Percentiles rank a stretch among this genome's conserved stretches.
These are phyloP conservation scores for Rhagoletis zephyria DNA, from an alignment of 1,140 invertebrate genomes.

Conservation along the genomic window DNA sequence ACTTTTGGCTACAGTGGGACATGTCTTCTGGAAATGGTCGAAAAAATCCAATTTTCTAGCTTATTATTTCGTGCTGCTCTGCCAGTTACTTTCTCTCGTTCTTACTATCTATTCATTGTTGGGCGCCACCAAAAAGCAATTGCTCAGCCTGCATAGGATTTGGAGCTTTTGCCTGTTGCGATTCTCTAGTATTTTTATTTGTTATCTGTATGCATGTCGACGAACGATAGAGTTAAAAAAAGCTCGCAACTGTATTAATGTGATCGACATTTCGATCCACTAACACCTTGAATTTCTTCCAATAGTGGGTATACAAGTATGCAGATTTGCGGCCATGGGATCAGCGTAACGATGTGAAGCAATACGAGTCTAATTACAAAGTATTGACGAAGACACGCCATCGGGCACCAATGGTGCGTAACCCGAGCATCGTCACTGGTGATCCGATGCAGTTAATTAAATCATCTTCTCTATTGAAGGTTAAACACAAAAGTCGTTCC, in stretches of 20 bases:
- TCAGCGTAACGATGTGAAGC: constrained; percentile 84
- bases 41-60: too few relatives aligned
- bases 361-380: constrained; percentile 84
- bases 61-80: too few relatives aligned
- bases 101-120: too few relatives aligned
- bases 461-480: constrained; percentile 55
- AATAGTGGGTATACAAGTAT: constrained; percentile 84
- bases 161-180: too few relatives aligned
- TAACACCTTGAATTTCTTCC: background rate
- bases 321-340: constrained; percentile 87
- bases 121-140: too few relatives aligned
- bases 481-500: constrained; percentile 51
- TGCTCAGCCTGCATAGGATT: too few relatives aligned
- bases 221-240: too few relatives aligned
- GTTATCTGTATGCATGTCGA: too few relatives aligned
- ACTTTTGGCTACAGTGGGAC: too few relatives aligned
- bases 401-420: constrained; percentile 80
- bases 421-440: constrained; percentile 78
- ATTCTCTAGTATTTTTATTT: too few relatives aligned
- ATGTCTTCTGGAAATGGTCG: too few relatives aligned
- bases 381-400: constrained; percentile 83
- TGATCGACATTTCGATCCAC: background rate
- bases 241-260: background rate
- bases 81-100: too few relatives aligned
- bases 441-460: constrained; percentile 74